phyloP scores from a whole-genome alignment of 2,113 vertebrate genomes.

The Euleptes europaea region DNA sequence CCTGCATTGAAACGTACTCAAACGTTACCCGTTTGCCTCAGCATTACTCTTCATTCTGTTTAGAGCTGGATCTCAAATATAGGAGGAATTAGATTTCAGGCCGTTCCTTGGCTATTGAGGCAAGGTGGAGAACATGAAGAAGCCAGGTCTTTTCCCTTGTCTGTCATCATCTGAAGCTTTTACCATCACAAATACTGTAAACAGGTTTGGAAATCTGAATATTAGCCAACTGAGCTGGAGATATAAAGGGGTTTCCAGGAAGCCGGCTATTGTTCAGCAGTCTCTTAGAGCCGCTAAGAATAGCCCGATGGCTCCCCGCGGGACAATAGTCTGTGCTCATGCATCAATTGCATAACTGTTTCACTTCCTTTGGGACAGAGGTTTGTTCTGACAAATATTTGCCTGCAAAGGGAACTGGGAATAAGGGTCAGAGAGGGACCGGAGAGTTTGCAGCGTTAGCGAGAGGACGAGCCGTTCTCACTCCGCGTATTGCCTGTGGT shows the following conservation, averaged over 20 bases:
- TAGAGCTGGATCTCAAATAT: not conserved
- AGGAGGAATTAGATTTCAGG: not conserved
- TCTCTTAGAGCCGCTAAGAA: not conserved
- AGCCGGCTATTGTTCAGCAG: not conserved
- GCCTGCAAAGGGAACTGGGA: not conserved
- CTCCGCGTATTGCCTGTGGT: too few relatives aligned
- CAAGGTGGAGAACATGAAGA: not conserved
- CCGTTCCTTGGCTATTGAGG: slow-evolving; percentile 6
- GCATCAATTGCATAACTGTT: not conserved
- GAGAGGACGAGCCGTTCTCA: not conserved
- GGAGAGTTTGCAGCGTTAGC: accelerated
- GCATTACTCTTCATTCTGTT: not conserved
- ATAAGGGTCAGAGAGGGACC: not conserved
- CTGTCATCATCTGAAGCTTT: slow-evolving; percentile 4
- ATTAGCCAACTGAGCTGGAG: not conserved
- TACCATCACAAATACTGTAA: not conserved
- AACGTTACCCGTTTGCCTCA: not conserved
- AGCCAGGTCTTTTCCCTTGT: slow-evolving; percentile 7
- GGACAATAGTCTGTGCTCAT: not conserved
- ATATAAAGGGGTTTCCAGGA: not conserved
- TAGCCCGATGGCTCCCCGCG: not conserved
- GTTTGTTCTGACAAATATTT: not conserved
- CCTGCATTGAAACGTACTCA: not conserved
- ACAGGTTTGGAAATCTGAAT: slow-evolving; percentile 36
- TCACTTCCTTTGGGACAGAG: not conserved